These are phyloP conservation scores for Magallana angulata DNA, from an alignment of 1,140 invertebrate species.

Conservation along the genomic window DNA sequence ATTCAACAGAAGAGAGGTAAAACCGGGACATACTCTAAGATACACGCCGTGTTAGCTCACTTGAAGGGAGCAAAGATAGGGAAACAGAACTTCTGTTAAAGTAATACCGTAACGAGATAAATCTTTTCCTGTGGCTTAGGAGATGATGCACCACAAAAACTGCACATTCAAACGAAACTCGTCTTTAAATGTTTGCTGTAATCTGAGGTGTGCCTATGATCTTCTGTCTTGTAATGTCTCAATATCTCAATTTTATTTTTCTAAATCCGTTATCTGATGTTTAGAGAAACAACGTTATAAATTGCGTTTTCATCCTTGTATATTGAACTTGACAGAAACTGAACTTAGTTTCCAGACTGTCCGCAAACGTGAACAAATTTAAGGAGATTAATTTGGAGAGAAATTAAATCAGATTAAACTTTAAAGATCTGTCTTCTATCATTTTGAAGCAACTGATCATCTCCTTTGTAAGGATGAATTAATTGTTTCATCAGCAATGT, in stretches of 20 bases:
- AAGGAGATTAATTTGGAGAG: neutral
- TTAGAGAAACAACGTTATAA: neutral
- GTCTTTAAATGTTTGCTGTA: constrained; percentile 7
- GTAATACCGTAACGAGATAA: constrained; percentile 35
- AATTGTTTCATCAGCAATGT: too few relatives aligned
- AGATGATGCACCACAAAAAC: constrained; percentile 22
- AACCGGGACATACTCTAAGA: constrained; percentile 6
- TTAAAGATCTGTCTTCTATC: neutral
- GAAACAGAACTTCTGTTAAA: constrained; percentile 31
- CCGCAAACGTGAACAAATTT: neutral
- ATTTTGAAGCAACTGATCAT: neutral
- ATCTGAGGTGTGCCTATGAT: constrained; percentile 20
- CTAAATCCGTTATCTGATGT: constrained; percentile 15
- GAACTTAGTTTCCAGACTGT: neutral
- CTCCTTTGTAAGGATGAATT: neutral
- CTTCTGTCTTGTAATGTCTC: constrained; percentile 1
- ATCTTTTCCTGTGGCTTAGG: constrained; percentile 12
- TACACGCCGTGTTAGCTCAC: constrained; percentile 14
- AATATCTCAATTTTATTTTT: constrained; percentile 1
- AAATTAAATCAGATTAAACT: neutral
- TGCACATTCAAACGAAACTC: constrained; percentile 25
- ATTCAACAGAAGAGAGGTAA: constrained; percentile 29
- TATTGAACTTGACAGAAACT: neutral
- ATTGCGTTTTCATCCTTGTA: neutral
- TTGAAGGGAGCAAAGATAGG: constrained; percentile 19